Conservation (phyloP, 1,140 invertebrate species). For the Habropoda laboriosa region DNA sequence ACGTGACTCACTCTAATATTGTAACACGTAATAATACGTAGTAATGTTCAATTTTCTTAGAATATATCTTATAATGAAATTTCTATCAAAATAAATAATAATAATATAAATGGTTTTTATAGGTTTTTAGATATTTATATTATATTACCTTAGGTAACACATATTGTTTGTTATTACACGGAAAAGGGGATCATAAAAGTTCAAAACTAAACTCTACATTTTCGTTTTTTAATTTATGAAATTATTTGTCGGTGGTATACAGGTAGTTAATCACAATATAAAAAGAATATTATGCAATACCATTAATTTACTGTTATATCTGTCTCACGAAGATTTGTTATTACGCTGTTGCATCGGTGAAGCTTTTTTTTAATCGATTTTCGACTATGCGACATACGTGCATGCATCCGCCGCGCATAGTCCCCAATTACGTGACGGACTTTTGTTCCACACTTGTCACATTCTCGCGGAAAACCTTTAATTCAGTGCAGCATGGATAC, state of each 20-base stretch:
- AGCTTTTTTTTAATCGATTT: slow-evolving; percentile 50
- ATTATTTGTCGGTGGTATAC: neutral
- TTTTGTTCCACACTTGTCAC: neutral
- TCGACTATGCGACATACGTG: neutral
- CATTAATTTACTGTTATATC: slow-evolving; percentile 8
- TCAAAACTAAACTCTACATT: neutral
- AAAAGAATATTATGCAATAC: neutral
- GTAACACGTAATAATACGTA: too few relatives aligned
- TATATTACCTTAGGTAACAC: too few relatives aligned
- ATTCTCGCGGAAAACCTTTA: neutral
- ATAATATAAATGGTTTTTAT: too few relatives aligned
- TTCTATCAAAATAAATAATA: too few relatives aligned
- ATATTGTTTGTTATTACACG: too few relatives aligned
- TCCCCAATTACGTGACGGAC: neutral
- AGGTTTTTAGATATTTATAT: too few relatives aligned
- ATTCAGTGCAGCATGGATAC: neutral
- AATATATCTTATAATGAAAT: too few relatives aligned
- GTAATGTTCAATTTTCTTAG: too few relatives aligned
- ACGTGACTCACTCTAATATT: too few relatives aligned
- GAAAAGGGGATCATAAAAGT: too few relatives aligned
- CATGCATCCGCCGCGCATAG: neutral
- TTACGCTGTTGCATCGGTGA: slow-evolving; percentile 37
- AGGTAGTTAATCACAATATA: neutral
- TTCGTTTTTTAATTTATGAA: neutral
- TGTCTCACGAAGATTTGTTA: slow-evolving; percentile 19